These are phyloP conservation scores for Cerceris ruficornis DNA, from an alignment of 2,888 invertebrate species.

Conservation along the genomic window DNA sequence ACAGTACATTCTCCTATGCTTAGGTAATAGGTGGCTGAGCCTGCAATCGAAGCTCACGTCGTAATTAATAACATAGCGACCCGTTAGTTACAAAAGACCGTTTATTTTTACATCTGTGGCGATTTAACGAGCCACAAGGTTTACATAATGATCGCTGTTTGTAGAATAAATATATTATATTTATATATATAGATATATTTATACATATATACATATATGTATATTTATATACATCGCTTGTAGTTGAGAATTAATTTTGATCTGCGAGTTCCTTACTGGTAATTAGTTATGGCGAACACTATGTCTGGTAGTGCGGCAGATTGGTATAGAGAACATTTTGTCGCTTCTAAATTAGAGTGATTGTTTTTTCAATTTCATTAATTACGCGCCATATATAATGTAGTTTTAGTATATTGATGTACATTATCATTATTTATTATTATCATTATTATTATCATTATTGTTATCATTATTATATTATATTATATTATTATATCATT, in stretches of 20 bases:
- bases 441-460: slow-evolving; percentile 12
- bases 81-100: slow-evolving; percentile 21
- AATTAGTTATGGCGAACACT: slow-evolving; percentile 47
- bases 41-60: slow-evolving; percentile 15
- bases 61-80: slow-evolving; percentile 29
- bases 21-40: slow-evolving; percentile 8
- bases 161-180: slow-evolving; percentile 14
- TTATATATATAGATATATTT: slow-evolving; percentile 2
- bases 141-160: slow-evolving; percentile 27
- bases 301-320: slow-evolving; percentile 57
- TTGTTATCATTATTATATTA: slow-evolving; percentile 2
- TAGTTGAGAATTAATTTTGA: slow-evolving; percentile 54
- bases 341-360: slow-evolving; percentile 55
- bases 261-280: slow-evolving; percentile 52
- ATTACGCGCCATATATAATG: slow-evolving; percentile 33
- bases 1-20: neutral
- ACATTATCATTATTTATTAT: slow-evolving; percentile 27
- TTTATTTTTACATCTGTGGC: slow-evolving; percentile 22
- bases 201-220: slow-evolving; percentile 1
- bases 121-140: slow-evolving; percentile 8
- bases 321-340: slow-evolving; percentile 49
- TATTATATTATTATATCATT: slow-evolving; percentile 3
- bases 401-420: slow-evolving; percentile 19
- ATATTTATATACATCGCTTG: slow-evolving; percentile 48
- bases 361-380: slow-evolving; percentile 45